A percentile compares a stretch with the other conserved stretches of the same genome.
Evolutionary conservation across 2,113 vertebrate species (phyloP).

Genomic region (Neolamprologus longior): DNA sequence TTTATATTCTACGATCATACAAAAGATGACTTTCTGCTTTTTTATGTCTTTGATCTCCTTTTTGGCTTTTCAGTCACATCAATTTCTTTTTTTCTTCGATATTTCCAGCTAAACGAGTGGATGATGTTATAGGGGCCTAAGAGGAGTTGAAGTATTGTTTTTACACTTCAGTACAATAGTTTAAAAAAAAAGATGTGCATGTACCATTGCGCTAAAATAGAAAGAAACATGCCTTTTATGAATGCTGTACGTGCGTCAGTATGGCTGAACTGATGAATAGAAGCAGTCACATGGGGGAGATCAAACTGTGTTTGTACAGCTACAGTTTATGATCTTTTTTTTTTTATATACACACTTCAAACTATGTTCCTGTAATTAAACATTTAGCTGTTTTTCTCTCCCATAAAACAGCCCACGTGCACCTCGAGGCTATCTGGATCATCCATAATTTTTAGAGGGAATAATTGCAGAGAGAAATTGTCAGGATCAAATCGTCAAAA

Average conservation of each 20-base stretch:
- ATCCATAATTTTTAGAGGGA: neutral
- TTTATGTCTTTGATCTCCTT: neutral
- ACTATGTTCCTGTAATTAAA: constrained; percentile 38
- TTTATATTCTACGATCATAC: constrained; percentile 37
- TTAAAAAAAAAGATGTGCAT: neutral
- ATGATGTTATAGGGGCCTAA: neutral
- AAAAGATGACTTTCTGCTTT: constrained; percentile 3
- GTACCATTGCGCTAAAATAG: neutral
- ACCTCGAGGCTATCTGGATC: neutral
- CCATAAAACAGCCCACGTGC: neutral
- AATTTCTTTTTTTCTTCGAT: neutral
- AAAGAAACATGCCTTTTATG: neutral
- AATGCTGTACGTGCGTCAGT: neutral
- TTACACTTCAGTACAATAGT: neutral
- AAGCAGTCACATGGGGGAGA: neutral
- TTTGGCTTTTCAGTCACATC: neutral
- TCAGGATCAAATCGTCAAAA: constrained; percentile 22
- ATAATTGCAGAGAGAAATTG: neutral
- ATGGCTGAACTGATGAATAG: neutral
- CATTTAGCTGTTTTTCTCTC: constrained; percentile 7
- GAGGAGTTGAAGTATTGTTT: neutral
- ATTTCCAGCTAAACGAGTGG: neutral
- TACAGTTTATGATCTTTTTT: constrained; percentile 21
- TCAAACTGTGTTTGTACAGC: neutral
- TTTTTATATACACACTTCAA: constrained; percentile 29